Evolutionary conservation across 2,888 invertebrate species (phyloP), one percentile per base, ranked within the genome.

Genomic region (Tuta absoluta): DNA sequence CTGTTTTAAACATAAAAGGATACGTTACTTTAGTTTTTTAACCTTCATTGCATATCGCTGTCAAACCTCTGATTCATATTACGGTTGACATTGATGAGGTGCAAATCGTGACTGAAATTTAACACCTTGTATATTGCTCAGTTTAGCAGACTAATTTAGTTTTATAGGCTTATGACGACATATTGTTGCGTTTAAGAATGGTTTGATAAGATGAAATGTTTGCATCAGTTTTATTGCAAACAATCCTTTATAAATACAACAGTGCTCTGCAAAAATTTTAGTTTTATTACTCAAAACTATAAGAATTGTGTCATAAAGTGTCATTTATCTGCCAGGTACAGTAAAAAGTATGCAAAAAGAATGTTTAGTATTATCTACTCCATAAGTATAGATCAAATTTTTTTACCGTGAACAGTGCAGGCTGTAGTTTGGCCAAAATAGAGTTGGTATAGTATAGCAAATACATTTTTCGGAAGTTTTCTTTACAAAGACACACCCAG

Each of bases 141-240:
- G 19, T 37, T 57, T 21, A 57, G 28, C 28, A 14, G 37, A 1
- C 58, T 41, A 23, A 37, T 17, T 24, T 59, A 59, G 19, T 41
- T 41, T 37, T 59, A 17, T 38, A 59, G 59, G 23, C 8, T 59
- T 59, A 38, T 38, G 33, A 57, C n/a, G 33, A 57, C 4, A 57
- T 17, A 45, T 45, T n/a, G 45, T 45, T 45, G 33, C 45, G 45
- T 3, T 45, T 45, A 2, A 45, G 17, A 45, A 11, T 45, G 5
- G n/a, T 17, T 7, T 41, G 28, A 28, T 28, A 28, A 28, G 28
- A 28, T 41, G 37, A 41, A 41, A 41, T 41, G 14, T 14, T 1
- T 14, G 41, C 14, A 41, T 41, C 12, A 12, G 0, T 41, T 41
- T 41, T 37, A 12, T 11, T 11, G 37, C 12, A 37, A 33, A 33